Base-by-base conservation (phyloP, 2,888 invertebrate species). In the Scaptomyza tumidula region DNA sequence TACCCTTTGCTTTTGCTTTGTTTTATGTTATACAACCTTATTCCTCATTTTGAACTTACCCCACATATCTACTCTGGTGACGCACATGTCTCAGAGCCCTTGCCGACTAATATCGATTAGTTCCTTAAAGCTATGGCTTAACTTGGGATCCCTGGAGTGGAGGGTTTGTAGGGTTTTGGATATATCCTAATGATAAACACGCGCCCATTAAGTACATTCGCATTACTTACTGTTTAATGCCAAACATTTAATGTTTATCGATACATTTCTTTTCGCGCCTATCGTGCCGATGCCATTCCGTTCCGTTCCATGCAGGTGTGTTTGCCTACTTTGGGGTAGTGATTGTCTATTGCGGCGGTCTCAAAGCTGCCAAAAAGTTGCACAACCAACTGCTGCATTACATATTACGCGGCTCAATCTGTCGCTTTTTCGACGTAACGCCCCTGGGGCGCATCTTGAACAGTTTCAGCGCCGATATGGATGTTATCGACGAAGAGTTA, bases 361-460 rank as follows among this genome's bases (percentile, higher is more conserved):
- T 95, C 80, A 92, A 92, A 75, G 95, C 95, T 61, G 94, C 95
- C 66, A 92, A 91, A 80, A 90, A 90, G 79, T 93, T 96, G 78
- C 96, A 96, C 90, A 92, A 92, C 82, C 84, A 88, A 71, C 92
- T 95, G 80, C 91, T 95, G 75, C 78, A 89, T 55, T 92, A 93
- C 81, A 92, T 95, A 76, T 92, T 96, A 57, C 93, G 93, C 81
- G 94, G 93, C 83, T 95, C 95, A 52, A 73, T 90, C 67, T 94
- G 94, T 93, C 93, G 93, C 76, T 96, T 95, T 93, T 96, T 95
- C 92, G 95, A 96, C 91, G 93, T 94, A 75, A 94, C 95, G 77
- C 95, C 95, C 7, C 86, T 93, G 71, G 96, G 96, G 88, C 93
- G 96, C 88, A 93, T 96, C 78, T 92, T 96, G 56, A 94, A 95